phyloP scores from a whole-genome alignment of 1,140 invertebrate species.

The Drosophila oshimai region DNA sequence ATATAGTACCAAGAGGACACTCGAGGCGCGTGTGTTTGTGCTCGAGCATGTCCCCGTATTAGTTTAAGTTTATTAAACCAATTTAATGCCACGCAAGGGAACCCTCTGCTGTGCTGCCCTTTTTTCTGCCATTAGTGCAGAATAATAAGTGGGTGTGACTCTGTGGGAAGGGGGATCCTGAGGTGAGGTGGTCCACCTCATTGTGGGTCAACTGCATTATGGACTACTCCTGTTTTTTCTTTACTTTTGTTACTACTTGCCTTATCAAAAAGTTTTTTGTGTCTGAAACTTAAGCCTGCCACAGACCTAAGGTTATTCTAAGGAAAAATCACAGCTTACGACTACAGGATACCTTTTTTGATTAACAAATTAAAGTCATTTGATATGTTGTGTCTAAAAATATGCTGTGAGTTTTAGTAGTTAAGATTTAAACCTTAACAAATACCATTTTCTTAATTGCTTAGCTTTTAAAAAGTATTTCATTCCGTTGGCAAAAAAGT shows the following conservation, averaged over 20 bases:
- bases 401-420: too few relatives aligned
- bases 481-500: too few relatives aligned
- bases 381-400: too few relatives aligned
- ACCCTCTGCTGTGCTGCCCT: conserved; percentile 1
- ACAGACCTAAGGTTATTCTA: not conserved
- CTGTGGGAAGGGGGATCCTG: not conserved
- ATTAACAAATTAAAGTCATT: not conserved
- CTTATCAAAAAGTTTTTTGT: conserved; percentile 4
- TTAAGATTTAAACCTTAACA: too few relatives aligned
- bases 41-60: conserved; percentile 41
- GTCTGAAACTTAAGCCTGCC: not conserved
- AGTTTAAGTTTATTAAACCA: conserved; percentile 70
- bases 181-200: not conserved
- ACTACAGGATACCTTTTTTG: not conserved
- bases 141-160: not conserved
- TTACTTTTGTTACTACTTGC: not conserved
- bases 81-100: conserved; percentile 63
- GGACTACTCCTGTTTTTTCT: not conserved
- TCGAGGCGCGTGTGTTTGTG: conserved; percentile 26
- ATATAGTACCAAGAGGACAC: conserved; percentile 26
- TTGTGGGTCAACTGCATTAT: conserved; percentile 19
- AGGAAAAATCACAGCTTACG: not conserved
- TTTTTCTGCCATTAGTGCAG: conserved; percentile 20
- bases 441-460: too few relatives aligned
- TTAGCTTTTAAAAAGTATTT: too few relatives aligned